phyloP scores from a whole-genome alignment of 2,888 invertebrate species.

The Rutpela maculata region DNA sequence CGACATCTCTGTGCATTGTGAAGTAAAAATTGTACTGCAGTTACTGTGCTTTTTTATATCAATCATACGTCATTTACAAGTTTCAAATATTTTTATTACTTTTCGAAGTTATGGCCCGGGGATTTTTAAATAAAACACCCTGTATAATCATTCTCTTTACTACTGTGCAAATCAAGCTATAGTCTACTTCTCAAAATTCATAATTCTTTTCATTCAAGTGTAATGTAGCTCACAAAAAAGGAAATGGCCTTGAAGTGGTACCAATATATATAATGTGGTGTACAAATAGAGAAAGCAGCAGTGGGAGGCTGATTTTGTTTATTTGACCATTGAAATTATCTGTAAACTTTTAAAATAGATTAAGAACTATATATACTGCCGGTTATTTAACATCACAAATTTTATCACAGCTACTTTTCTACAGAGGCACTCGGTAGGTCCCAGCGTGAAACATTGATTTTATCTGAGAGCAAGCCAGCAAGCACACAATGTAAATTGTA shows the following conservation, averaged over 20 bases:
- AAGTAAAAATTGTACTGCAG: no score
- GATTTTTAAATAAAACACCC: no score
- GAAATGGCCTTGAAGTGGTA: neutral
- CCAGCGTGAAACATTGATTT: conserved; percentile 8
- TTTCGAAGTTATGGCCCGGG: no score
- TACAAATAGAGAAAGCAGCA: conserved; percentile 4
- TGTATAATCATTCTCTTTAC: no score
- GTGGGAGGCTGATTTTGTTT: neutral
- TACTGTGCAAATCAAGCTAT: no score
- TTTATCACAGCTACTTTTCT: neutral
- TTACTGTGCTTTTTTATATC: no score
- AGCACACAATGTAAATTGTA: conserved; percentile 3
- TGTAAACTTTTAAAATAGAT: neutral
- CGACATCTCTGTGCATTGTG: no score
- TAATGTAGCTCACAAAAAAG: neutral
- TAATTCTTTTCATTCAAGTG: neutral
- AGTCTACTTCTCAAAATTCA: neutral
- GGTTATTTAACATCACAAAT: neutral
- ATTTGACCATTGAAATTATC: conserved; percentile 1
- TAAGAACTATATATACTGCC: conserved; percentile 3
- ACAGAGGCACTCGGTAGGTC: neutral
- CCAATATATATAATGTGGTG: neutral
- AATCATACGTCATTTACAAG: no score
- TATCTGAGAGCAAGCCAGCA: neutral
- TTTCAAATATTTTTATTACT: no score